Conservation (phyloP, 2,113 vertebrate genomes). For the Eleginops maclovinus region DNA sequence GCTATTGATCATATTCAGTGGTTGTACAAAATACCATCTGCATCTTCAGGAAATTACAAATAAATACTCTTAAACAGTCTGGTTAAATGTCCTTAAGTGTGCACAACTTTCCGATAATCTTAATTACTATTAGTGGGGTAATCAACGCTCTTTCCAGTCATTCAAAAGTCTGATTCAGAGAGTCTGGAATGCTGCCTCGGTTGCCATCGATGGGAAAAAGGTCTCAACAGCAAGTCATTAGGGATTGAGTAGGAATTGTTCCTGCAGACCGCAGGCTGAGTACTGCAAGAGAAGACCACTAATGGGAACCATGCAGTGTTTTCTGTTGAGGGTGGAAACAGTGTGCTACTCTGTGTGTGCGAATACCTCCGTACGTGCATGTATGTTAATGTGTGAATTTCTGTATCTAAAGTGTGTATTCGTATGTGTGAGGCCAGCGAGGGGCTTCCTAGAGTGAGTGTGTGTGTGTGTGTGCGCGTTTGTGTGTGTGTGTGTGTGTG, state of each 20-base stretch:
- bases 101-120: conserved; percentile 35
- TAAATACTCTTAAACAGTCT: not conserved
- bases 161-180: conserved; percentile 53
- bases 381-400: conserved; percentile 25
- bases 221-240: conserved; percentile 62
- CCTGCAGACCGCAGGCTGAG: conserved; percentile 68
- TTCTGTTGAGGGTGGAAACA: conserved; percentile 53
- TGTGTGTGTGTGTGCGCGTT: no score
- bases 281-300: conserved; percentile 67
- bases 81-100: conserved; percentile 20
- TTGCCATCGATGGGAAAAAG: conserved; percentile 54
- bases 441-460: conserved; percentile 15
- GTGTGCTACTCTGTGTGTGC: conserved; percentile 39
- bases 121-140: conserved; percentile 22
- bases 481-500: no score
- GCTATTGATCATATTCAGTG: conserved; percentile 7
- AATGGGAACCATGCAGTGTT: conserved; percentile 77
- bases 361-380: conserved; percentile 2
- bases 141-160: conserved; percentile 59
- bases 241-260: conserved; percentile 70
- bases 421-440: conserved; percentile 16
- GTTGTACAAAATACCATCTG: conserved; percentile 2
- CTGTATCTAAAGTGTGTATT: conserved; percentile 16
- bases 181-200: conserved; percentile 62
- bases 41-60: conserved; percentile 7